Evolutionary conservation across 1,140 invertebrate genomes (phyloP), one percentile per base, ranked within the genome.

Genomic region (Gryllus bimaculatus): DNA sequence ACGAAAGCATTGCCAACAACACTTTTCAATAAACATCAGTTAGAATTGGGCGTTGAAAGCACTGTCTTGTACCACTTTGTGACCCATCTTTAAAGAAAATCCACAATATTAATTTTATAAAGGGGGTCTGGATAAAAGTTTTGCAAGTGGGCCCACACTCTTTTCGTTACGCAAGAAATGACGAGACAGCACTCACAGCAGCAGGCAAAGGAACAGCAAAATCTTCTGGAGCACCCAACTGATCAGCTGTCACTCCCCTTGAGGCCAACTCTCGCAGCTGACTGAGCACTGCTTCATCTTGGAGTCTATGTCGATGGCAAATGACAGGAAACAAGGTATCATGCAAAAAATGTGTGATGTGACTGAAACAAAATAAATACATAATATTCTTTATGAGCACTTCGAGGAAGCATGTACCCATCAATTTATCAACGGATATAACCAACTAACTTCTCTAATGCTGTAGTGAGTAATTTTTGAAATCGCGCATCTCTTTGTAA

Each of bases 401-500:
- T 3, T 66, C 7, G 2, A 66, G 18, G 54, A 10, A 66, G 10
- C 54, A 7, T 10, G 18, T 66, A 1, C 3, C 54, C 54, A 7
- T 13, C 54, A 66, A 66, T 66, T 0, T 66, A 66, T 13, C 54
- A 66, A 13, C 3, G 2, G 18, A 66, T 13, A 7, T 66, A 66
- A 66, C 10, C 15, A 73, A 78, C 79, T 80, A 8, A 78, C 54
- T 84, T 83, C 79, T 85, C 84, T 0, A 85, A 73, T 0, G 84
- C 82, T 6, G 82, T 82, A 74, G 82, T 84, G 0, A 85, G 79
- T 15, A 83, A 78, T 26, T 82, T 83, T 77, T 85, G 84, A 80
- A 84, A 85, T 20, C 84, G 79, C 7, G 82, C 83, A 80, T 85
- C 84, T 8, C 84, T 81, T 76, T 85, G 84, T 8, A 83, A 48